Conservation (phyloP, 2,113 vertebrate genomes). For the Oplegnathus fasciatus region DNA sequence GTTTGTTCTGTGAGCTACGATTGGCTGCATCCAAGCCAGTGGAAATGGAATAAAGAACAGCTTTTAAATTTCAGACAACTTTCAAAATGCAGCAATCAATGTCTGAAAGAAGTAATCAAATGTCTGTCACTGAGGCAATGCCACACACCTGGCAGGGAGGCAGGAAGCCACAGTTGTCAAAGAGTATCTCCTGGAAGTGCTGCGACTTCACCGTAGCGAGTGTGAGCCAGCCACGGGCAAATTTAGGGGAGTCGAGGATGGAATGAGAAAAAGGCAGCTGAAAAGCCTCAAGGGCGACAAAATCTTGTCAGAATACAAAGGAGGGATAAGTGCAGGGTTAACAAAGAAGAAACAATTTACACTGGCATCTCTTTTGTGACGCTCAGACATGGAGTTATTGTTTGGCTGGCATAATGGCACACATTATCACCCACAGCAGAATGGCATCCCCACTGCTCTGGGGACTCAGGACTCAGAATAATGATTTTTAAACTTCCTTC, state of each 20-base stretch:
- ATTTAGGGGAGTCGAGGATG: conserved; percentile 31
- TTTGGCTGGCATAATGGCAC: conserved; percentile 55
- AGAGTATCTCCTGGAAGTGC: conserved; percentile 48
- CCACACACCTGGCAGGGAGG: conserved; percentile 44
- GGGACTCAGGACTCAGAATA: conserved; percentile 14
- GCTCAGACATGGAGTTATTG: conserved; percentile 39
- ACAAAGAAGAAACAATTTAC: conserved; percentile 44
- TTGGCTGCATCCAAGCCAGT: neutral
- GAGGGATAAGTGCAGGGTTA: conserved; percentile 48
- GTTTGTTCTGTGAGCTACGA: neutral
- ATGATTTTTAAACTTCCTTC: conserved; percentile 25
- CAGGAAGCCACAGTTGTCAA: conserved; percentile 43
- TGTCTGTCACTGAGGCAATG: conserved; percentile 32
- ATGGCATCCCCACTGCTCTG: conserved; percentile 30
- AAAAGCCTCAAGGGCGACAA: conserved; percentile 49
- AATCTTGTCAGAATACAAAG: conserved; percentile 56
- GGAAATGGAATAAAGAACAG: neutral
- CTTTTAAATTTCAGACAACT: conserved; percentile 27
- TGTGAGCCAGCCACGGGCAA: conserved; percentile 39
- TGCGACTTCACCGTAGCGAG: conserved; percentile 29
- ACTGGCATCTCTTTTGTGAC: conserved; percentile 48
- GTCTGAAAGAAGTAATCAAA: conserved; percentile 46
- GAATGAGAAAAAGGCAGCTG: conserved; percentile 8
- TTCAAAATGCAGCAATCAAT: conserved; percentile 29
- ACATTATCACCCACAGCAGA: conserved; percentile 52